Percentiles rank a stretch among this genome's conserved stretches.
Conservation (phyloP, 35 echinoderm and acorn worm genomes). For the Apostichopus californicus region DNA sequence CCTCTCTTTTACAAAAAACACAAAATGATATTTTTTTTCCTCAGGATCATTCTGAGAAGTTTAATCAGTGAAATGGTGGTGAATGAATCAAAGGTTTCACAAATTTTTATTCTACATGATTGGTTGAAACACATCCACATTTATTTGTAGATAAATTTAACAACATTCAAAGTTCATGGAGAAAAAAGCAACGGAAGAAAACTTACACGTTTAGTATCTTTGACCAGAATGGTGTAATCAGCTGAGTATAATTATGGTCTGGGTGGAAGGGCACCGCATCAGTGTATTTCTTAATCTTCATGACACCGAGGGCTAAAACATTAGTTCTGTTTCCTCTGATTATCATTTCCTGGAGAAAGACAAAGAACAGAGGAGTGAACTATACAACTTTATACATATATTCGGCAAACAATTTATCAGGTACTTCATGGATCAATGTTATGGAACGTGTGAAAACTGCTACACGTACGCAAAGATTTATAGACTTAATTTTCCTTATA, state of each 20-base stretch:
- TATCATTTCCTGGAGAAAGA: not conserved
- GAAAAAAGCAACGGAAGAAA: not conserved
- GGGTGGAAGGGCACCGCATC: not conserved
- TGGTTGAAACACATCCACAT: too few species aligned
- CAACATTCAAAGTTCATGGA: not conserved
- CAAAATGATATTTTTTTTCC: too few species aligned
- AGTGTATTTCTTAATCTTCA: not conserved
- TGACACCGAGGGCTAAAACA: not conserved
- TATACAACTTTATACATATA: not conserved
- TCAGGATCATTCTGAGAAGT: too few species aligned
- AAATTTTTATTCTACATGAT: too few species aligned
- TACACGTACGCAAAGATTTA: too few species aligned
- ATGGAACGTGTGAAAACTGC: too few species aligned
- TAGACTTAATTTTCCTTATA: too few species aligned
- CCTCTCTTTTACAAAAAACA: too few species aligned
- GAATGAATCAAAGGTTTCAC: too few species aligned
- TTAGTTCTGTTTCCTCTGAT: not conserved
- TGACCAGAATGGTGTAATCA: slow-evolving; percentile 30
- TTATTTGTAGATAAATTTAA: too few species aligned
- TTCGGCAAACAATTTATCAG: not conserved
- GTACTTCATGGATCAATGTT: not conserved
- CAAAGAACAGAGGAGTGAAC: not conserved
- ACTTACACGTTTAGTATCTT: slow-evolving; percentile 14
- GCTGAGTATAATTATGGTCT: slow-evolving; percentile 22
- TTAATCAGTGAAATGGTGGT: too few species aligned